Evolutionary conservation across 2,888 invertebrate genomes (phyloP), one percentile per base, ranked within the genome.

Genomic region (Acleris holmiana): DNA sequence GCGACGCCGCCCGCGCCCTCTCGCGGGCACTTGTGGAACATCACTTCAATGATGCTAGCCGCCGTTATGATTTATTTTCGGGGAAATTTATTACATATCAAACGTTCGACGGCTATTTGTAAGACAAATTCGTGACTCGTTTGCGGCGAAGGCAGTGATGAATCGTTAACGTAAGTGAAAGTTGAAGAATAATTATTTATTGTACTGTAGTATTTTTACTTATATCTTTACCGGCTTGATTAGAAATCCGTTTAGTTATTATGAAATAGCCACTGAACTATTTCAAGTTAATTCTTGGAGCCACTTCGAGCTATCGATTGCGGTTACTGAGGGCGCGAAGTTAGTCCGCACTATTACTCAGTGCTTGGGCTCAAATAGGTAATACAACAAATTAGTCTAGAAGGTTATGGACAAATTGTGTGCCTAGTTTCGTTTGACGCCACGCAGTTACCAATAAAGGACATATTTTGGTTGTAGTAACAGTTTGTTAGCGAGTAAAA

Each of bases 21-120:
- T 72, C 71, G 69, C 73, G 69, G 71, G 67, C 71, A 71, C 75
- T 85, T 82, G 83, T 86, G 84, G 82, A 87, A 86, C 84, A 87
- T 84, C 81, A 83, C 83, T 85, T 87, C 86, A 85, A 86, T 86
- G 86, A 86, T 82, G 78, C 76, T 67, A 69, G 73, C 77, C 79
- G 73, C 78, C 77, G 77, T 79, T 85, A 84, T 85, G 85, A 89
- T 90, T 89, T 86, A 88, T 86, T 83, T 82, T 73, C 76, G 72
- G 77, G 77, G 75, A 78, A 80, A 79, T 78, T 79, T 79, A 81
- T 82, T 74, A 76, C 70, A 71, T 71, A 73, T 74, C 68, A 69
- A 68, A 66, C 70, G 71, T 72, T 71, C 68, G 67, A 67, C 67
- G 66, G 67, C 72, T 70, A 72, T 76, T 78, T 74, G 75, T 80